Evolutionary conservation across 2,888 invertebrate species (phyloP).

Genomic region (Chrysina gloriosa): DNA sequence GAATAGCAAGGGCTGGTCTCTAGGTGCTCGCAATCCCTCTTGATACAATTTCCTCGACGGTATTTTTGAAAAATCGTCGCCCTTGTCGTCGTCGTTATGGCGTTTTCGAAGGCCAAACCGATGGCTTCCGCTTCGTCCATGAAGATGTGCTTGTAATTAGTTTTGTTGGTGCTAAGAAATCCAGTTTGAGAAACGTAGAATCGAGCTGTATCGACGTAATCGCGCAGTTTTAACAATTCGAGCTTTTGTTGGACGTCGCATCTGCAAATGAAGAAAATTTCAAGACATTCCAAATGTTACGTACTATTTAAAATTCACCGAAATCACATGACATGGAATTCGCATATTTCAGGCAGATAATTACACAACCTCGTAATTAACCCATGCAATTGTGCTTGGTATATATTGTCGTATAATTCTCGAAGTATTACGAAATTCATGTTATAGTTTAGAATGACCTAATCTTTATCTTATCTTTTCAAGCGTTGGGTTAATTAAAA

Average conservation of each 20-base stretch:
- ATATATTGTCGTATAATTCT: too few species aligned
- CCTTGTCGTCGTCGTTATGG: constrained; percentile 56
- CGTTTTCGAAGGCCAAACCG: constrained; percentile 57
- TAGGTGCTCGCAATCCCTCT: constrained; percentile 44
- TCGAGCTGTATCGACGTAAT: constrained; percentile 58
- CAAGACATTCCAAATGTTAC: too few species aligned
- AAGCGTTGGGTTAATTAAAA: too few species aligned
- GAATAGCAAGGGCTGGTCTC: constrained; percentile 35
- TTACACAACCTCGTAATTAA: too few species aligned
- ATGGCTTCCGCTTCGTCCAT: constrained; percentile 63
- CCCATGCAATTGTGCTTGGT: too few species aligned
- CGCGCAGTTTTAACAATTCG: constrained; percentile 52
- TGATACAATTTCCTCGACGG: constrained; percentile 56
- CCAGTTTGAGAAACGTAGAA: constrained; percentile 57
- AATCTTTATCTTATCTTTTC: too few species aligned
- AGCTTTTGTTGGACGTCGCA: constrained; percentile 57
- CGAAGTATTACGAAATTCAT: too few species aligned
- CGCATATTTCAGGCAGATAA: too few species aligned
- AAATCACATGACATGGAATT: too few species aligned
- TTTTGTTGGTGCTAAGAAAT: constrained; percentile 55
- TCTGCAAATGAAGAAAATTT: constrained; percentile 45
- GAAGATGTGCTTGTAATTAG: constrained; percentile 60
- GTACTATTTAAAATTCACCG: too few species aligned
- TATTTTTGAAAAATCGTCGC: constrained; percentile 54
- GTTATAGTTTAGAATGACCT: too few species aligned